Conservation (phyloP, 2,113 vertebrate genomes). For the Neodontobutis hainanensis region DNA sequence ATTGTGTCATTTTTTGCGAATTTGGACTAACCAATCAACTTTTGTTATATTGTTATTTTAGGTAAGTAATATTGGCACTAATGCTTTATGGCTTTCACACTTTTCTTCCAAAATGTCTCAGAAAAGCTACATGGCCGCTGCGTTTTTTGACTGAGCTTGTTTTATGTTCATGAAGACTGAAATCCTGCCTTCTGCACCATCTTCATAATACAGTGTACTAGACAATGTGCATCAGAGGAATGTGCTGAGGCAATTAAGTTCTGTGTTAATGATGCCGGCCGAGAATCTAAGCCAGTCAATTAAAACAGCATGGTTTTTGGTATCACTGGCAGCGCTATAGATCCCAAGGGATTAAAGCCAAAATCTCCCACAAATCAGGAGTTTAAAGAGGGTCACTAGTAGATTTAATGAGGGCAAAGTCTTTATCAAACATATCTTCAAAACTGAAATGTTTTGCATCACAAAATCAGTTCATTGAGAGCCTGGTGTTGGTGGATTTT, state of each 20-base stretch:
- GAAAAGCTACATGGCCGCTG: too few species aligned
- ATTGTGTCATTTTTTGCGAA: too few species aligned
- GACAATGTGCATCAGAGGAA: slow-evolving; percentile 12
- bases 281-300: slow-evolving; percentile 53
- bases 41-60: too few species aligned
- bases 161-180: too few species aligned
- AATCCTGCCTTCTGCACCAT: neutral
- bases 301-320: slow-evolving; percentile 53
- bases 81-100: too few species aligned
- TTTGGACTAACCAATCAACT: too few species aligned
- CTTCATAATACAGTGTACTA: neutral
- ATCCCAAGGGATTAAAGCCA: slow-evolving; percentile 58
- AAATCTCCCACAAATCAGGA: slow-evolving; percentile 49
- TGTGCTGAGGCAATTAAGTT: slow-evolving; percentile 45
- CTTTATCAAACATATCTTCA: slow-evolving; percentile 38
- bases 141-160: too few species aligned
- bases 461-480: slow-evolving; percentile 51
- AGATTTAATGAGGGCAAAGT: slow-evolving; percentile 59
- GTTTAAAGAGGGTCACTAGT: slow-evolving; percentile 42
- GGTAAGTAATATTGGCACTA: too few species aligned
- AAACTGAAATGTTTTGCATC: slow-evolving; percentile 49
- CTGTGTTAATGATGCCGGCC: slow-evolving; percentile 39
- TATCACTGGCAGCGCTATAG: slow-evolving; percentile 41
- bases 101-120: too few species aligned
- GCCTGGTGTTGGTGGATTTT: slow-evolving; percentile 37